A percentile compares a stretch with the other conserved stretches of the same genome.
phyloP scores from a whole-genome alignment of 2,113 vertebrate species.

The Neodontobutis hainanensis region DNA sequence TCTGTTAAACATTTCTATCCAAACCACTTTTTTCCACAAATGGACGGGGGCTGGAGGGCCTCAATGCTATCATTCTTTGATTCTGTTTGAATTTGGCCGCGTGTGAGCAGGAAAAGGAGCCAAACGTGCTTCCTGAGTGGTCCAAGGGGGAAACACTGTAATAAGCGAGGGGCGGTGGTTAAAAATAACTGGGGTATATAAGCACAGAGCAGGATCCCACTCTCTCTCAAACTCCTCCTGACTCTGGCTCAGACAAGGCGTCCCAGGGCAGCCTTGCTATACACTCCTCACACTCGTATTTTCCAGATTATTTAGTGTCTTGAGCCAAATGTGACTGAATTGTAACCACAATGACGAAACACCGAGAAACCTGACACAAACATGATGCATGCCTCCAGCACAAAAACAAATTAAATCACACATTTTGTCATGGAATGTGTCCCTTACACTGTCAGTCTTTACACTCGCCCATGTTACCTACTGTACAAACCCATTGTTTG shows the following conservation, averaged over 20 bases:
- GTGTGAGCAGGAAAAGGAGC: constrained; percentile 90
- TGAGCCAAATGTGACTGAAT: constrained; percentile 34
- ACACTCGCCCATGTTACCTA: neutral
- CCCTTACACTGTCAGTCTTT: constrained; percentile 6
- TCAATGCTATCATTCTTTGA: constrained; percentile 90
- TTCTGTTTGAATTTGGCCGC: constrained; percentile 84
- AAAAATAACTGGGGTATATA: constrained; percentile 98
- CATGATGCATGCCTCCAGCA: constrained; percentile 30
- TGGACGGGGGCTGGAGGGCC: constrained; percentile 64
- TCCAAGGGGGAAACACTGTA: constrained; percentile 85
- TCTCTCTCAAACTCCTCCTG: constrained; percentile 76
- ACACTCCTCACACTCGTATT: constrained; percentile 49
- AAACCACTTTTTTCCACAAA: constrained; percentile 54
- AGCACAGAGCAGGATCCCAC: constrained; percentile 82
- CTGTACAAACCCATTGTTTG: neutral
- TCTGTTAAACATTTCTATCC: constrained; percentile 61
- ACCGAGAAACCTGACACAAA: constrained; percentile 48
- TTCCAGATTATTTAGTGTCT: constrained; percentile 47
- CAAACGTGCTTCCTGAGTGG: constrained; percentile 92
- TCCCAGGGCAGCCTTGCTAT: constrained; percentile 37
- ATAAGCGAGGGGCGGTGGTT: constrained; percentile 89
- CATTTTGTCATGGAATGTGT: constrained; percentile 52
- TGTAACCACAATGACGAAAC: constrained; percentile 45
- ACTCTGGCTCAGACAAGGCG: constrained; percentile 58
- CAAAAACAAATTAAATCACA: constrained; percentile 20